Evolutionary conservation across 2,797 vertebrate species (phyloP).

Genomic region (Florisuga fusca): DNA sequence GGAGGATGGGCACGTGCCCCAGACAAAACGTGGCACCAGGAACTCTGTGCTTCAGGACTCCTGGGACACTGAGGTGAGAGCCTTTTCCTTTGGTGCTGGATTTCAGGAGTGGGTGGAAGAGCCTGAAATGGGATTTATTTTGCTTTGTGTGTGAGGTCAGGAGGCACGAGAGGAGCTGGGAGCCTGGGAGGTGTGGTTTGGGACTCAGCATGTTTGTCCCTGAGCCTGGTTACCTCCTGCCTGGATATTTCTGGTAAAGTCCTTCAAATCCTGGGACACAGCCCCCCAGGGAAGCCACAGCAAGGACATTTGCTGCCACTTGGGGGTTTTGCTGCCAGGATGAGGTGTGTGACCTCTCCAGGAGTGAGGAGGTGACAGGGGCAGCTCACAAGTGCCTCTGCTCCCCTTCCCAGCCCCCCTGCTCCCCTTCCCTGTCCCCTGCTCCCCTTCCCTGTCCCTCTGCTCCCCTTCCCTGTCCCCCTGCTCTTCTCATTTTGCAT

Average conservation of each 20-base stretch:
- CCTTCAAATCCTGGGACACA: not conserved
- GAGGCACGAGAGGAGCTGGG: not conserved
- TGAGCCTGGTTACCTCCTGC: not conserved
- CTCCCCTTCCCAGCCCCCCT: not conserved
- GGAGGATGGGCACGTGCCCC: conserved; percentile 87
- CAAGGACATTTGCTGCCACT: accelerated
- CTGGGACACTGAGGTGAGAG: conserved; percentile 84
- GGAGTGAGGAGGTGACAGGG: not conserved
- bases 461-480: not conserved
- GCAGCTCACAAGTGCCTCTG: accelerated
- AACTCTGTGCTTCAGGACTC: conserved; percentile 80
- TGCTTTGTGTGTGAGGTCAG: too few relatives aligned
- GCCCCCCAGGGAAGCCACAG: not conserved
- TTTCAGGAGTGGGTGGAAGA: accelerated
- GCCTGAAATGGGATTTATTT: too few relatives aligned
- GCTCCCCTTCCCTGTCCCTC: not conserved
- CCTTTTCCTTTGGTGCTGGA: not conserved
- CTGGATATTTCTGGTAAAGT: not conserved
- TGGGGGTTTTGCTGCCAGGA: not conserved
- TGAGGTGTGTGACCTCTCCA: accelerated
- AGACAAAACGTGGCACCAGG: conserved; percentile 88
- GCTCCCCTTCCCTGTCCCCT: too few relatives aligned
- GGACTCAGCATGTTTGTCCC: not conserved
- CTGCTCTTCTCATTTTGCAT: accelerated
- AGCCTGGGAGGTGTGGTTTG: not conserved